These are phyloP conservation scores for Cosmopolites sordidus DNA, from an alignment of 2,888 invertebrate species.

Conservation along the genomic window DNA sequence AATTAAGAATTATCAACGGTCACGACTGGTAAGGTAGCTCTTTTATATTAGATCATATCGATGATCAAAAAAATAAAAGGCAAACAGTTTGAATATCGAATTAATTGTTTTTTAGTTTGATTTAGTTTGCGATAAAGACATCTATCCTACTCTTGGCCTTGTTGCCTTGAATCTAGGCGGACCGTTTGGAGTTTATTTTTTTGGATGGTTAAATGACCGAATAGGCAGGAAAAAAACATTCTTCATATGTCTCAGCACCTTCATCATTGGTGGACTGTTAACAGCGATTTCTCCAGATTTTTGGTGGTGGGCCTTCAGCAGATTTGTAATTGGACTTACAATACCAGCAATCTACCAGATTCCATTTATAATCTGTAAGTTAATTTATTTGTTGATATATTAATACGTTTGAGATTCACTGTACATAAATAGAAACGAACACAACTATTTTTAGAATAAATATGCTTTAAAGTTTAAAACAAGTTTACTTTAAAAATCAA, in stretches of 20 bases:
- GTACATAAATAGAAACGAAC: too few species aligned
- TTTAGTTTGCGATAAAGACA: slow-evolving; percentile 80
- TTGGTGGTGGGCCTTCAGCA: slow-evolving; percentile 78
- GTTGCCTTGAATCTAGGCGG: slow-evolving; percentile 84
- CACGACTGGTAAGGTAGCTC: too few species aligned
- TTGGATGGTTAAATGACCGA: slow-evolving; percentile 82
- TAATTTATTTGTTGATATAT: too few species aligned
- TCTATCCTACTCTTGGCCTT: slow-evolving; percentile 82
- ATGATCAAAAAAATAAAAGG: too few species aligned
- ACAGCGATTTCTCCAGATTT: slow-evolving; percentile 75
- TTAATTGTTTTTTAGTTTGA: slow-evolving; percentile 80
- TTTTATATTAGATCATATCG: too few species aligned
- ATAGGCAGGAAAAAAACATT: slow-evolving; percentile 82
- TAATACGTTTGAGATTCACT: too few species aligned
- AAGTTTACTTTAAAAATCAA: too few species aligned
- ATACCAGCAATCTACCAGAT: slow-evolving; percentile 92
- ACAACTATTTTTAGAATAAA: too few species aligned
- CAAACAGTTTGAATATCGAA: too few species aligned
- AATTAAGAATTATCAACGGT: too few species aligned
- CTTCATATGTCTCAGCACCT: slow-evolving; percentile 77
- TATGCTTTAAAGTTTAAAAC: too few species aligned
- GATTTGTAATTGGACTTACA: slow-evolving; percentile 81
- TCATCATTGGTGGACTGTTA: slow-evolving; percentile 73
- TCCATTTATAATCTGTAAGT: slow-evolving; percentile 90
- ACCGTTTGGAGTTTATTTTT: slow-evolving; percentile 84